These are phyloP conservation scores for Sinopyrophorus schimmeli DNA, from an alignment of 2,888 invertebrate species.

Conservation along the genomic window DNA sequence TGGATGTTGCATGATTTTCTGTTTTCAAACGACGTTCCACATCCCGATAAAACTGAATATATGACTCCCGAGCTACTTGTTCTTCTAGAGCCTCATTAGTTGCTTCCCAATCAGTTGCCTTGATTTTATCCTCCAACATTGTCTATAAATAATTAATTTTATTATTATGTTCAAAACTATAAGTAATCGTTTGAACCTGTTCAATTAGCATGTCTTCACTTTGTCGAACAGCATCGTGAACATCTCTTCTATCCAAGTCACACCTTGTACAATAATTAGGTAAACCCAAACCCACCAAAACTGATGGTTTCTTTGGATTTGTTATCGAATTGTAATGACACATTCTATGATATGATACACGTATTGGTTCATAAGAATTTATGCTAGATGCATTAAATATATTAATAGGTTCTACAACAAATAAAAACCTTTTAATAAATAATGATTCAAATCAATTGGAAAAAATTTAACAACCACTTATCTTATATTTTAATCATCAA, in stretches of 20 bases:
- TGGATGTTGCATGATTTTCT: constrained; percentile 44
- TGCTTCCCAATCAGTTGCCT: constrained; percentile 89
- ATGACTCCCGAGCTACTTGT: constrained; percentile 83
- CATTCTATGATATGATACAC: constrained; percentile 83
- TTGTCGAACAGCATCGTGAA: constrained; percentile 74
- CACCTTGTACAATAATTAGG: constrained; percentile 76
- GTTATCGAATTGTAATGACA: constrained; percentile 88
- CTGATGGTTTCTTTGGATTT: constrained; percentile 78
- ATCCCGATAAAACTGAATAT: constrained; percentile 67
- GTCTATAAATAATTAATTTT: too few species aligned
- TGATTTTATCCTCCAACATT: constrained; percentile 87
- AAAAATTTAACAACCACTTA: too few species aligned
- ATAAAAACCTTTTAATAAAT: too few species aligned
- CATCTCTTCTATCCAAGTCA: constrained; percentile 68
- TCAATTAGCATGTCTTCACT: constrained; percentile 82
- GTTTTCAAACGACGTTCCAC: constrained; percentile 52
- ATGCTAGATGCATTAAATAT: constrained; percentile 79
- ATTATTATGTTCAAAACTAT: background rate
- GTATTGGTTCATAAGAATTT: constrained; percentile 76
- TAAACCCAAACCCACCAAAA: constrained; percentile 83
- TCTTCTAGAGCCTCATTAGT: constrained; percentile 90
- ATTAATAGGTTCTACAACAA: constrained; percentile 82
- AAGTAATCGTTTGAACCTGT: too few species aligned
- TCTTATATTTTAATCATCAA: too few species aligned
- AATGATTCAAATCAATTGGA: too few species aligned